Evolutionary conservation across 2,113 vertebrate species (phyloP).

Genomic region (Sporophila hypoxantha): DNA sequence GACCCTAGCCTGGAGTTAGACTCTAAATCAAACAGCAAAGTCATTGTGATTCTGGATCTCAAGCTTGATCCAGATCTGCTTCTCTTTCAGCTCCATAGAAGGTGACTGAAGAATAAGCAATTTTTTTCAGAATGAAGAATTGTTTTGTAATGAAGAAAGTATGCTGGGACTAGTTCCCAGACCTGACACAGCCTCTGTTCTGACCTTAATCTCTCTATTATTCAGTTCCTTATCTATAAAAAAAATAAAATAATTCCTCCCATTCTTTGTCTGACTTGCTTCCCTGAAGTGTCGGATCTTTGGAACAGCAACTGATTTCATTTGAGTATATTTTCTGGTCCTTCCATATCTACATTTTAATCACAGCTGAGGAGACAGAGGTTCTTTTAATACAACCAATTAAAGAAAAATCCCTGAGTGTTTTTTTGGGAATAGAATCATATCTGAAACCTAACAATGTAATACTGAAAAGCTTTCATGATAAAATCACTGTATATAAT

Average conservation of each 20-base stretch:
- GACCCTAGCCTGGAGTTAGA: not conserved
- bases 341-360: not conserved
- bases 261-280: not conserved
- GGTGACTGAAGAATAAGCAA: not conserved
- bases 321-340: not conserved
- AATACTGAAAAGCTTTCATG: not conserved
- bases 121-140: conserved; percentile 6
- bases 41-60: not conserved
- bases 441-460: not conserved
- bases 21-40: not conserved
- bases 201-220: not conserved
- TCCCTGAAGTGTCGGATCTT: not conserved
- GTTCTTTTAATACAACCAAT: not conserved
- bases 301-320: not conserved
- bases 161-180: not conserved
- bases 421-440: not conserved
- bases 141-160: not conserved
- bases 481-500: not conserved
- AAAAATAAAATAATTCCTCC: not conserved
- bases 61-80: not conserved
- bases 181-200: not conserved
- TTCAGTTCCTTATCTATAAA: not conserved
- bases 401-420: not conserved
- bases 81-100: not conserved
- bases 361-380: not conserved